Evolutionary conservation across 2,888 invertebrate genomes (phyloP), one percentile per base, ranked within the genome.

Genomic region (Nephrotoma guestfalica): DNA sequence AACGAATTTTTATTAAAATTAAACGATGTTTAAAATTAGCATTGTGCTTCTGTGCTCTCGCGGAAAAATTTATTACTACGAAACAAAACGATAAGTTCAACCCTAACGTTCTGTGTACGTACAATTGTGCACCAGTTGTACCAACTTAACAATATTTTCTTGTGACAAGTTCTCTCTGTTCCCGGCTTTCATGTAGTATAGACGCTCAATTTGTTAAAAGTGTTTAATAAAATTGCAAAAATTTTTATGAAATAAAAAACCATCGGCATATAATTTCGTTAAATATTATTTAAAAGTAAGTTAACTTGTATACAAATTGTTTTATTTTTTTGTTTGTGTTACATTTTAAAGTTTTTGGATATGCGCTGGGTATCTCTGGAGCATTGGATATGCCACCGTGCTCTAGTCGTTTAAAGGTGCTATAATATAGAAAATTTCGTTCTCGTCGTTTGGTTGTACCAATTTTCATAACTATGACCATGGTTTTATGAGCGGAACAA

Each of bases 341-440:
- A 84, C 15, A 83, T 41, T 41, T 18, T 41, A 9, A 13, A 84
- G 15, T 11, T 41, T 41, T 41, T 84, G 0, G 9, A 13, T 84
- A 84, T 84, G 84, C 84, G 41, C 41, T 84, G n/a, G 84, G 84
- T 84, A 84, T 84, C 84, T 84, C 84, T 84, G 84, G 42, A 84
- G 42, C 84, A 84, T 41, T 84, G 84, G 84, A 84, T 84, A 71
- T 41, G 41, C 15, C n/a, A 84, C 84, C 84, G 15, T 84, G 84
- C 42, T 84, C 42, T 84, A 84, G 84, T 84, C 84, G 84, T 84
- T 84, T 84, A 41, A 84, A 84, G 41, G 84, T 15, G 84, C 84
- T 84, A 84, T 84, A 84, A 15, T n/a, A 84, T 84, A 84, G 9
- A 15, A 71, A 15, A 51, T 51, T 15, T 0, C 71, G 71, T 71